Conservation (phyloP, 2,797 vertebrate genomes). For the Poliocrania exsul region DNA sequence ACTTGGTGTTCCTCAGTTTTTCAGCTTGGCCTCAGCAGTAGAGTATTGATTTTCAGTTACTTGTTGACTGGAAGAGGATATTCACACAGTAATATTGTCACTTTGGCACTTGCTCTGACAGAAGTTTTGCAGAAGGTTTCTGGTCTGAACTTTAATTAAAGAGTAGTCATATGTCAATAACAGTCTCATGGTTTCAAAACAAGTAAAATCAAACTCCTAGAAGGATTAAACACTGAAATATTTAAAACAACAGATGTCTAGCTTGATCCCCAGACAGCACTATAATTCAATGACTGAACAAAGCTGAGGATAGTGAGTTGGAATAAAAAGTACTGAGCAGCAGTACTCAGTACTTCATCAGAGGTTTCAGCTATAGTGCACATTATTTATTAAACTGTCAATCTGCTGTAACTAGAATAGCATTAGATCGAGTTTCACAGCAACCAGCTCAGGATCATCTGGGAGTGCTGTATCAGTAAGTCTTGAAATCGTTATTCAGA, state of each 20-base stretch:
- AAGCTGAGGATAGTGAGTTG: neutral
- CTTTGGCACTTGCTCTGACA: neutral
- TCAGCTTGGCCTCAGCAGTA: neutral
- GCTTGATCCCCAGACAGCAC: neutral
- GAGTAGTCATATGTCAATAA: neutral
- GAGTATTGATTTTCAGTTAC: neutral
- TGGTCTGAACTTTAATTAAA: constrained; percentile 11
- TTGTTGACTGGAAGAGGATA: neutral
- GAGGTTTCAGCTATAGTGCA: constrained; percentile 14
- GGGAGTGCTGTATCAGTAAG: neutral
- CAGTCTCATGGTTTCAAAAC: constrained; percentile 2
- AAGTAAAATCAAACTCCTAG: constrained; percentile 22
- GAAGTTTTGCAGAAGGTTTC: neutral
- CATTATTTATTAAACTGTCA: constrained; percentile 64
- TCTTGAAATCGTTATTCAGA: constrained; percentile 27
- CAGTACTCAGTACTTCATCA: neutral
- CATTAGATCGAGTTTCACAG: neutral
- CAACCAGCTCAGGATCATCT: neutral
- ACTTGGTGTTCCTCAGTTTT: neutral
- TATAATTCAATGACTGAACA: constrained; percentile 49
- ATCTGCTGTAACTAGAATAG: neutral
- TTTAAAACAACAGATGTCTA: constrained; percentile 47
- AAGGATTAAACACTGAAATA: constrained; percentile 50
- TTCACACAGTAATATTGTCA: neutral
- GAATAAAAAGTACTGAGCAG: constrained; percentile 24